A percentile compares a stretch with the other conserved stretches of the same genome.
Conservation (phyloP, 1,140 invertebrate species). For the Bombus cullumanus region DNA sequence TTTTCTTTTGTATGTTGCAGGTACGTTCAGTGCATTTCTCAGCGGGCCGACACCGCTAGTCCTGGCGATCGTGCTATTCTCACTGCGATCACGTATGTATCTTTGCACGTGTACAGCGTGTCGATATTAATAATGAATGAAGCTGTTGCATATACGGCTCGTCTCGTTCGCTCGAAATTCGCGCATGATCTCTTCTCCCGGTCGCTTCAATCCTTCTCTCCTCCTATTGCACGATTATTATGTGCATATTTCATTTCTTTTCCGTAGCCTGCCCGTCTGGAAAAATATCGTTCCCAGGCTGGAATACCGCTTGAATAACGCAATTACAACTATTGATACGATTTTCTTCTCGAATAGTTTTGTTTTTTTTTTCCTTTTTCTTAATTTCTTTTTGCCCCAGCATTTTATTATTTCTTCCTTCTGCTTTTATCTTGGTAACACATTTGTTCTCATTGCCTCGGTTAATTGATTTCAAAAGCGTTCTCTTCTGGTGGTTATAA, state of each 20-base stretch:
- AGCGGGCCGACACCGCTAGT: constrained; percentile 1
- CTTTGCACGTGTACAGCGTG: constrained; percentile 55
- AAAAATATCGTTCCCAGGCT: constrained; percentile 32
- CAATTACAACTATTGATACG: constrained; percentile 24
- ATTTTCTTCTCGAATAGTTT: constrained; percentile 8
- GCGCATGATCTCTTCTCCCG: constrained; percentile 31
- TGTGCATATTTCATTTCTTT: constrained; percentile 44
- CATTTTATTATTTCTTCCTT: background rate
- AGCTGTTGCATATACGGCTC: constrained; percentile 45
- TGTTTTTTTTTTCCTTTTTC: too few relatives aligned
- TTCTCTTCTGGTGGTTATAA: too few relatives aligned
- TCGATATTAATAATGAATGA: constrained; percentile 71
- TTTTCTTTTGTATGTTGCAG: constrained; percentile 64
- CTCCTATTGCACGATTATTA: constrained; percentile 40
- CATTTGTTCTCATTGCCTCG: background rate
- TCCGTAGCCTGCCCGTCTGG: background rate
- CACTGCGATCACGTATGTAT: constrained; percentile 67
- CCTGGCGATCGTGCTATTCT: constrained; percentile 56
- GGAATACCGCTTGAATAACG: constrained; percentile 13
- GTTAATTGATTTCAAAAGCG: too few relatives aligned
- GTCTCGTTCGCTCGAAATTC: constrained; percentile 55
- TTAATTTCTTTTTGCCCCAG: too few relatives aligned
- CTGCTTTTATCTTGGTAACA: background rate
- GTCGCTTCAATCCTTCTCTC: background rate
- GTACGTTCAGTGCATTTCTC: constrained; percentile 62